Evolutionary conservation across 2,888 invertebrate genomes (phyloP).

Genomic region (Tiliacea citrago): DNA sequence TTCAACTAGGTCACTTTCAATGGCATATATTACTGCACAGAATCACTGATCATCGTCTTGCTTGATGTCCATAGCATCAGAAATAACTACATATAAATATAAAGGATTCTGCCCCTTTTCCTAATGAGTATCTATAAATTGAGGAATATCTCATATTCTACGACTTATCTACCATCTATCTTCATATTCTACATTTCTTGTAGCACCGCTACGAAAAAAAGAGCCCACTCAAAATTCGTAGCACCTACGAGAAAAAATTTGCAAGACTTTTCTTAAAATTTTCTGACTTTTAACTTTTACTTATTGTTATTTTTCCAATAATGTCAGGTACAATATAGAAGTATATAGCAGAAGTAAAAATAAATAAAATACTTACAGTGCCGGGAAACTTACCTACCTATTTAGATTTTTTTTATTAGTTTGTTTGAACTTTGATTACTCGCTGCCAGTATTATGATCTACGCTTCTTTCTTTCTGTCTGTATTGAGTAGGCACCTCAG

Average conservation of each 20-base stretch:
- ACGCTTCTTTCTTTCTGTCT: background rate
- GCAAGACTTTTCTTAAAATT: background rate
- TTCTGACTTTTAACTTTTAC: background rate
- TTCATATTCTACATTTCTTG: constrained; percentile 24
- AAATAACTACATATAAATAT: background rate
- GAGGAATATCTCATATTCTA: background rate
- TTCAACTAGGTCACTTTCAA: background rate
- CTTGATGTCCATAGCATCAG: background rate
- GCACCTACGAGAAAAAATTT: constrained; percentile 28
- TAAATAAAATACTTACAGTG: background rate
- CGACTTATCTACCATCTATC: too few relatives aligned
- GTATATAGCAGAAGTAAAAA: background rate
- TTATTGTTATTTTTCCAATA: background rate
- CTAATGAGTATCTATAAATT: constrained; percentile 1
- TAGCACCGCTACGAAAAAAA: constrained; percentile 36
- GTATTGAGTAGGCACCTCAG: background rate
- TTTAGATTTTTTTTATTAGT: background rate
- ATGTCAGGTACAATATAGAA: background rate
- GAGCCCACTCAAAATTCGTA: constrained; percentile 32
- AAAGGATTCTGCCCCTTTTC: background rate
- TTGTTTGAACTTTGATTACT: background rate
- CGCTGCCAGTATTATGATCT: background rate
- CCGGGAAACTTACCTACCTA: background rate
- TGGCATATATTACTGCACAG: background rate
- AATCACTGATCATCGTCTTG: background rate